These are phyloP conservation scores for Cydia amplana DNA, from an alignment of 1,140 invertebrate genomes.

Conservation along the genomic window DNA sequence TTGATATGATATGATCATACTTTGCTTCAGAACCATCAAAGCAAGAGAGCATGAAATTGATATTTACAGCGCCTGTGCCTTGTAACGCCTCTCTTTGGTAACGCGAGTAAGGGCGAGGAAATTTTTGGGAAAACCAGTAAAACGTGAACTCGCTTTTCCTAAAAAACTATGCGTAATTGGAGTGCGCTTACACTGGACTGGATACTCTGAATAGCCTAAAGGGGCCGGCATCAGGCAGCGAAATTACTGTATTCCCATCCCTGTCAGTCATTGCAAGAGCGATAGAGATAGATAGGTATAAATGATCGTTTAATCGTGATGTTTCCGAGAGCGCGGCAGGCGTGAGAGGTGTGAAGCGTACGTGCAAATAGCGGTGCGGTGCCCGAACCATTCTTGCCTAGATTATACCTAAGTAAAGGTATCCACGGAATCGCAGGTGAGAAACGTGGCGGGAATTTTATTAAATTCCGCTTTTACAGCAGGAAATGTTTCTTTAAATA, in stretches of 20 bases:
- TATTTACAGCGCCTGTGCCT: background rate
- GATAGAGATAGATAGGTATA: no score
- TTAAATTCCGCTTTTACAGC: background rate
- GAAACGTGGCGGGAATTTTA: background rate
- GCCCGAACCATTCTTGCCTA: background rate
- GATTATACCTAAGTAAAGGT: background rate
- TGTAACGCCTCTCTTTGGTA: background rate
- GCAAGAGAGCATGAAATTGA: background rate
- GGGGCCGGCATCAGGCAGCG: no score
- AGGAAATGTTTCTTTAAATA: background rate
- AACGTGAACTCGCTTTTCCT: background rate
- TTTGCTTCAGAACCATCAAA: background rate
- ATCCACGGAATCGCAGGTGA: background rate
- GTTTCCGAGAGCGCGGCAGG: background rate
- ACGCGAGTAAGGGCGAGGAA: background rate
- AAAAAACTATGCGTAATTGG: no score
- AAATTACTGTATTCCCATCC: no score
- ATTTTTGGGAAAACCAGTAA: background rate
- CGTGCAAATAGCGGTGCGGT: background rate
- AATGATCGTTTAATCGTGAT: no score
- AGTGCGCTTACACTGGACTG: no score
- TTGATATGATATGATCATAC: no score
- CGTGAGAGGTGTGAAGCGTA: background rate
- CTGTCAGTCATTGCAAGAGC: no score
- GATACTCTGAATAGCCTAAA: no score